phyloP scores from a whole-genome alignment of 92 coral and sea anemone species.

The Porites cylindrica region DNA sequence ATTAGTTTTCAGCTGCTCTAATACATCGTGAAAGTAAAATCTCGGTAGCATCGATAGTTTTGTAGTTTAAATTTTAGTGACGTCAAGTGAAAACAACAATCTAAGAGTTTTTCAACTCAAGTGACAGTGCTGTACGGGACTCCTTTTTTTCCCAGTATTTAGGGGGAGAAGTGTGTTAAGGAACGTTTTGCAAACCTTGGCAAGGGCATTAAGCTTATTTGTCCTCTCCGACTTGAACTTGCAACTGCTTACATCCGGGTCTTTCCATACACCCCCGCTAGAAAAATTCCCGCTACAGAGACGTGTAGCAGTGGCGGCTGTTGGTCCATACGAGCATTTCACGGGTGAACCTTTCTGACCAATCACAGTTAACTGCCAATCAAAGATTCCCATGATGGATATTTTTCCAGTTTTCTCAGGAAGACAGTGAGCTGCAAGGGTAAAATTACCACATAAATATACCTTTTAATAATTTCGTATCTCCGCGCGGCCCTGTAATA shows the following conservation, averaged over 20 bases:
- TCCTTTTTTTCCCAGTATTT: too few relatives aligned
- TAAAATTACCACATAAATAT: background rate
- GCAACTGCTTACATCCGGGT: conserved; percentile 63
- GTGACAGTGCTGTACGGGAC: too few relatives aligned
- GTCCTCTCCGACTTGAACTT: conserved; percentile 66
- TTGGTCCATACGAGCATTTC: conserved; percentile 69
- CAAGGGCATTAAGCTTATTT: conserved; percentile 52
- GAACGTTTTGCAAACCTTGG: conserved; percentile 48
- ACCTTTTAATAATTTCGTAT: too few relatives aligned
- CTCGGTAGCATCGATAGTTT: too few relatives aligned
- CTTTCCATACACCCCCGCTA: conserved; percentile 71
- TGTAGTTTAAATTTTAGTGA: too few relatives aligned
- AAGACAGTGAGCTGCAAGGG: conserved; percentile 64
- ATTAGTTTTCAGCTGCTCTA: too few relatives aligned
- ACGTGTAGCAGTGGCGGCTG: conserved; percentile 63
- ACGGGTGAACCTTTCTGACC: conserved; percentile 49
- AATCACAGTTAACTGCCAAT: conserved; percentile 59
- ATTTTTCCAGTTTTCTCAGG: conserved; percentile 65
- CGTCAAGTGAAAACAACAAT: too few relatives aligned
- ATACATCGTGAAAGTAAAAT: too few relatives aligned
- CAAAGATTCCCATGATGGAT: conserved; percentile 60
- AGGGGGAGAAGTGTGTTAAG: background rate
- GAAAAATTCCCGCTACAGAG: conserved; percentile 66
- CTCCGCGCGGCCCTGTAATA: too few relatives aligned
- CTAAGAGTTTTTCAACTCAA: too few relatives aligned